A percentile compares a stretch with the other conserved stretches of the same genome.
phyloP scores from a whole-genome alignment of 2,888 invertebrate species.

The Parnassius mnemosyne region DNA sequence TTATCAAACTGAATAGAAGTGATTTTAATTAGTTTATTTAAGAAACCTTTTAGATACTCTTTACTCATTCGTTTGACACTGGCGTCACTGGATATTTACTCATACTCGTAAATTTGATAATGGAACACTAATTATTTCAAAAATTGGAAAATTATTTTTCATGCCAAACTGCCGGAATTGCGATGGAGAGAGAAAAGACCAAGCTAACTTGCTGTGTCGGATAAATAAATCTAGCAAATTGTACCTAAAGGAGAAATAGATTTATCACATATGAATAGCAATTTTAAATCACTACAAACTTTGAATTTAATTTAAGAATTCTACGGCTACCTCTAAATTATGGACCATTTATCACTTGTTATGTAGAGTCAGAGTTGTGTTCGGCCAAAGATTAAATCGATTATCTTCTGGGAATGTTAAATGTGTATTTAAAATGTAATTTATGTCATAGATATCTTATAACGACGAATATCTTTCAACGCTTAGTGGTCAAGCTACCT shows the following conservation, averaged over 20 bases:
- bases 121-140: no score
- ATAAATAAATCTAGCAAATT: no score
- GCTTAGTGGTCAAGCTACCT: neutral
- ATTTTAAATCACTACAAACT: slow-evolving; percentile 18
- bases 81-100: no score
- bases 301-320: slow-evolving; percentile 15
- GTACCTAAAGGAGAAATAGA: neutral
- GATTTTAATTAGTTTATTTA: no score
- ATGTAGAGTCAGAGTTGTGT: slow-evolving; percentile 8
- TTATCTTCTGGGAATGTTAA: slow-evolving; percentile 14
- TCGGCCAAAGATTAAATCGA: slow-evolving; percentile 15
- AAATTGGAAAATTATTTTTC: no score
- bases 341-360: slow-evolving; percentile 20
- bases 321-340: slow-evolving; percentile 11
- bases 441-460: slow-evolving; percentile 20
- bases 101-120: no score
- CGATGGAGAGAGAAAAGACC: no score
- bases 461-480: neutral
- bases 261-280: slow-evolving; percentile 4
- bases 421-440: slow-evolving; percentile 18
- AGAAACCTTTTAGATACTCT: no score
- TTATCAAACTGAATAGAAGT: no score
- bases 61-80: no score
- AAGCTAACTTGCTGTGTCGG: no score
- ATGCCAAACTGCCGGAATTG: no score